Evolutionary conservation across 2,797 vertebrate species (phyloP).

Genomic region (Eulemur albifrons): DNA sequence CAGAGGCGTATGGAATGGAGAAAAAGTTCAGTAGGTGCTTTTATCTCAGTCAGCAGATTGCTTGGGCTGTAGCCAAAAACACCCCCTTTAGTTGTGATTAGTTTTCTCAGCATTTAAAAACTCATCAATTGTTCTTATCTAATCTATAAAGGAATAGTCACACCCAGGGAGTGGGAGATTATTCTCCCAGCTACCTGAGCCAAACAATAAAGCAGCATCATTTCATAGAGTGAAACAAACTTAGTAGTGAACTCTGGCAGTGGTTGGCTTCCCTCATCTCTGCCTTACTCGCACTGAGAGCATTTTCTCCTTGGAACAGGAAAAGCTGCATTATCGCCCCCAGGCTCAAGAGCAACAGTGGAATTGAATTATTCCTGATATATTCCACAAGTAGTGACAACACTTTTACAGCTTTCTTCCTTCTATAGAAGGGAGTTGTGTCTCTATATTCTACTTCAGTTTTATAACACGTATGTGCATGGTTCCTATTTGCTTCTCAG

Average conservation of each 20-base stretch:
- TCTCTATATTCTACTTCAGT: not conserved
- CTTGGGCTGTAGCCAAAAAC: not conserved
- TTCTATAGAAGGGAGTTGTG: not conserved
- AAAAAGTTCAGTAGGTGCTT: not conserved
- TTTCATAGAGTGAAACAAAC: not conserved
- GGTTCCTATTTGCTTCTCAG: not conserved
- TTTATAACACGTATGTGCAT: not conserved
- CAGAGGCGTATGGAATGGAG: not conserved
- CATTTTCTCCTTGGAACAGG: conserved; percentile 2
- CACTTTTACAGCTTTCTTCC: not conserved
- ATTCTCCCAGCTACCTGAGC: conserved; percentile 30
- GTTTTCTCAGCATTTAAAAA: conserved; percentile 70
- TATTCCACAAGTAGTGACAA: not conserved
- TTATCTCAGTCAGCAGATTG: conserved; percentile 26
- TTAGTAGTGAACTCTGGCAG: not conserved
- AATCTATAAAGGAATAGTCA: conserved; percentile 69
- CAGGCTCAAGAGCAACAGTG: not conserved
- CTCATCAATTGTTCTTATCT: conserved; percentile 69
- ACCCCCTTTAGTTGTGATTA: conserved; percentile 37
- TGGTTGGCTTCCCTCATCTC: not conserved
- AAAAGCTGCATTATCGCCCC: conserved; percentile 48
- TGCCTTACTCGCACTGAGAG: not conserved
- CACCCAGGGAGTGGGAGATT: conserved; percentile 52
- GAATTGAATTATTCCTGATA: not conserved
- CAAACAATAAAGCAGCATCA: conserved; percentile 45